These are phyloP conservation scores for Tetraneura akinire DNA, from an alignment of 1,140 invertebrate genomes.

Conservation along the genomic window DNA sequence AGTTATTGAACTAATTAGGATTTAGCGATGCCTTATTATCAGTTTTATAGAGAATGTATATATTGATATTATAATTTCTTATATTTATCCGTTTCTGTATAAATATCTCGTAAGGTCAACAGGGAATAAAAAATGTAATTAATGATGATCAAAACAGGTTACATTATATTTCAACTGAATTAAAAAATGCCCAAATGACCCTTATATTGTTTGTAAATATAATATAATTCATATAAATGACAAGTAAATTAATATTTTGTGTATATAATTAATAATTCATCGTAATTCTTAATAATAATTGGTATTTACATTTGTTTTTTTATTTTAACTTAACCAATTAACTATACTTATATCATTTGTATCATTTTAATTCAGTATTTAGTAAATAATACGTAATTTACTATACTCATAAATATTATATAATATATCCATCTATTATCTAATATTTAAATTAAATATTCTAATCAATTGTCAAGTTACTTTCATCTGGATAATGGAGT, in stretches of 20 bases:
- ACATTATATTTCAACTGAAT: not conserved
- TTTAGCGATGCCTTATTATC: not conserved
- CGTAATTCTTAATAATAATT: too few relatives aligned
- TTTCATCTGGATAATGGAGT: too few relatives aligned
- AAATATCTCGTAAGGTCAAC: constrained; percentile 1
- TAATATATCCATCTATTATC: too few relatives aligned
- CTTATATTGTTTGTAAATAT: too few relatives aligned
- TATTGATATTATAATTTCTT: not conserved
- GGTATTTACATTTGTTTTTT: too few relatives aligned
- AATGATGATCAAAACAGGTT: not conserved
- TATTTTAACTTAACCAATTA: too few relatives aligned
- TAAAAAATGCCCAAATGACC: not conserved
- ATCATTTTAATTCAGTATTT: too few relatives aligned
- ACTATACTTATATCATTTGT: too few relatives aligned
- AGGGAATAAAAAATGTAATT: not conserved
- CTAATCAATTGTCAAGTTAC: too few relatives aligned
- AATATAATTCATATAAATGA: not conserved
- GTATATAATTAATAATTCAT: not conserved
- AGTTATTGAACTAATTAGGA: not conserved
- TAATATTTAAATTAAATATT: too few relatives aligned
- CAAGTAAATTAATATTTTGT: not conserved
- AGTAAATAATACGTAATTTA: too few relatives aligned
- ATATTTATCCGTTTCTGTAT: not conserved
- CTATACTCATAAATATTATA: too few relatives aligned
- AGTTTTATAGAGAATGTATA: not conserved